Evolutionary conservation across 2,888 invertebrate genomes (phyloP).

Genomic region (Tridacna gigas): DNA sequence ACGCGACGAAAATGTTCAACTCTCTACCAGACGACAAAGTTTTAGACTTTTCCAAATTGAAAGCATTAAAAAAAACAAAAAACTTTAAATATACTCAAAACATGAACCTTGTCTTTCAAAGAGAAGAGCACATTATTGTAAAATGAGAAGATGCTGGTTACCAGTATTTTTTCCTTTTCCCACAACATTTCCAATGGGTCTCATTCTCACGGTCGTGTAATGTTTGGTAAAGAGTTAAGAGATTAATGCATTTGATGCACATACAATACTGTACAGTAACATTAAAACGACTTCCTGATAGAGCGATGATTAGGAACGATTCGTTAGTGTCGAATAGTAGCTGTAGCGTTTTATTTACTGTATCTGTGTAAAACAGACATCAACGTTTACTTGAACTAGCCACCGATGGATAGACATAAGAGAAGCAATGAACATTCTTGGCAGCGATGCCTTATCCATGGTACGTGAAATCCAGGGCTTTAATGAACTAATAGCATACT

Average conservation of each 20-base stretch:
- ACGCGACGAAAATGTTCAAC: too few relatives aligned
- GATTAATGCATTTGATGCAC: not conserved
- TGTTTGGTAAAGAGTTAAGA: not conserved
- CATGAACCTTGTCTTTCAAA: too few relatives aligned
- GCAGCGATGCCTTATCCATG: not conserved
- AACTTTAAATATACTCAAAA: too few relatives aligned
- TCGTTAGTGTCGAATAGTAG: not conserved
- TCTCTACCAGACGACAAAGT: too few relatives aligned
- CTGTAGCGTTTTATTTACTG: not conserved
- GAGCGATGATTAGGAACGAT: slow-evolving; percentile 6
- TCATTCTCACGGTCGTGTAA: too few relatives aligned
- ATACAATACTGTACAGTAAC: not conserved
- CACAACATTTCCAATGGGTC: too few relatives aligned
- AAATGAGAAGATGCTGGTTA: too few relatives aligned
- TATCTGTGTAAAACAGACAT: not conserved
- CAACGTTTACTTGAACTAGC: not conserved
- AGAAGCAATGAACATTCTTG: not conserved
- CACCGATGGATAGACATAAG: not conserved
- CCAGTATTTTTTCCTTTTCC: too few relatives aligned
- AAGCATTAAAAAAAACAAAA: too few relatives aligned
- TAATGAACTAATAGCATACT: not conserved
- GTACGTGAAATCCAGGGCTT: slow-evolving; percentile 11
- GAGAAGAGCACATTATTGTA: too few relatives aligned
- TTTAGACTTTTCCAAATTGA: too few relatives aligned
- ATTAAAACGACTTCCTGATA: not conserved